Evolutionary conservation across 2,113 vertebrate genomes (phyloP), one percentile per base, ranked within the genome.

Genomic region (Rynchops niger): DNA sequence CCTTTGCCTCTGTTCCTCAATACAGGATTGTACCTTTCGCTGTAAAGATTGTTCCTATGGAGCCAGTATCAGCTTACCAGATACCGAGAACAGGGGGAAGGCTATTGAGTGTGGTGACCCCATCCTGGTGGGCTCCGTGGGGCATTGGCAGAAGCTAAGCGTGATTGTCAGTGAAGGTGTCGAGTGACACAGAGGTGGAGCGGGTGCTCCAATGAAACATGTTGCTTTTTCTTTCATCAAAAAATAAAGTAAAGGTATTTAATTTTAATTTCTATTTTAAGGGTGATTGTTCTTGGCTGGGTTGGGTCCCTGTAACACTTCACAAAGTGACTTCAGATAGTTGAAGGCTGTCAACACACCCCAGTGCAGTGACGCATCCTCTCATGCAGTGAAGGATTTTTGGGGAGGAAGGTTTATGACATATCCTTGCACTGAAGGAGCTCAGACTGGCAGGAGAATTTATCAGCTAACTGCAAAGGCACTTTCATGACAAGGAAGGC

Each of bases 241-340:
- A 65, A 72, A 78, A 45, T 13, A 52, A 36, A 47, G 5, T 9
- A 56, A 78, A 84, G 47, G 76, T 76, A 63, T 43, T 95, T 78
- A 47, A 61, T 80, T 82, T 85, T 82, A 12, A 94, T 91, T 94
- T 92, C 62, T 92, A 17, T 86, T 93, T 95, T 88, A 78, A 92
- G 55, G 63, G 47, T 94, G 74, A 94, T 80, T 86, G 88, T 81
- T 93, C 76, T 90, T 93, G 88, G 40, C 66, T 85, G 65, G 56
- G 40, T 80, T 90, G 45, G n/a, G 63, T 77, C 62, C 62, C 65
- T 76, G 32, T 56, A 74, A 67, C 22, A 43, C 74, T 96, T 90
- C 12, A 47, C 62, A 50, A 90, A 90, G 74, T 40, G n/a, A 73
- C 80, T 92, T 90, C 82, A 92, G 71, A 49, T 38, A 59, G 79